Evolutionary conservation across 2,888 invertebrate genomes (phyloP).

Genomic region (Megalurothrips usitatus): DNA sequence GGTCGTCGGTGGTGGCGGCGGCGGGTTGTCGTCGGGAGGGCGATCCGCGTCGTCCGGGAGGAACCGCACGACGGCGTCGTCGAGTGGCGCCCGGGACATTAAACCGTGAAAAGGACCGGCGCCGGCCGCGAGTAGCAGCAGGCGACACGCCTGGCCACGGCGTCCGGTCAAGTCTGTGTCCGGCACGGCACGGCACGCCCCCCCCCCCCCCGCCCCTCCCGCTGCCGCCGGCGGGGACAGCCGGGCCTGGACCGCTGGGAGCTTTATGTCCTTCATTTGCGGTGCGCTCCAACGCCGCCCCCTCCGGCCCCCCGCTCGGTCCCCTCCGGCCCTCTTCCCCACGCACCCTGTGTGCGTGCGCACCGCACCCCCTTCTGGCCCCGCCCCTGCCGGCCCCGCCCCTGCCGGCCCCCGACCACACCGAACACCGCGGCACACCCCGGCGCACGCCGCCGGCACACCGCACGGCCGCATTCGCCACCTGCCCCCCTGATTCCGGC

Average conservation of each 20-base stretch:
- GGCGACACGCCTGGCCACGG: background rate
- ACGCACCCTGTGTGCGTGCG: background rate
- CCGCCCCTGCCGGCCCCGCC: background rate
- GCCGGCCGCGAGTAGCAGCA: no score
- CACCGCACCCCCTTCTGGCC: background rate
- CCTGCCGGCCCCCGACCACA: background rate
- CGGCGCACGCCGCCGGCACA: no score
- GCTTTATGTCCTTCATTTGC: slow-evolving; percentile 12
- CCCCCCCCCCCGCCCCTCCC: background rate
- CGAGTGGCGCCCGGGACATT: no score
- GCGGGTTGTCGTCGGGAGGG: no score
- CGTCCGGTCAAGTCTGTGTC: background rate
- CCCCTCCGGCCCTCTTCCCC: background rate
- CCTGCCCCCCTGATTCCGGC: no score
- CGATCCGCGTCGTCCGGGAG: no score
- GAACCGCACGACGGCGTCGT: no score
- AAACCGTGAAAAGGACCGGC: no score
- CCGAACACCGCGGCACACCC: no score
- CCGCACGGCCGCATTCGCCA: no score
- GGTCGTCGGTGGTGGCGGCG: no score
- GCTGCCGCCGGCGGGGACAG: background rate
- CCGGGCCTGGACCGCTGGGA: background rate
- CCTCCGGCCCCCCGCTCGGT: background rate
- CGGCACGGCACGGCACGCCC: no score
- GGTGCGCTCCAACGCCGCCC: background rate